These are phyloP conservation scores for Pristionchus mayeri DNA, from an alignment of 2,888 invertebrate genomes.

Conservation along the genomic window DNA sequence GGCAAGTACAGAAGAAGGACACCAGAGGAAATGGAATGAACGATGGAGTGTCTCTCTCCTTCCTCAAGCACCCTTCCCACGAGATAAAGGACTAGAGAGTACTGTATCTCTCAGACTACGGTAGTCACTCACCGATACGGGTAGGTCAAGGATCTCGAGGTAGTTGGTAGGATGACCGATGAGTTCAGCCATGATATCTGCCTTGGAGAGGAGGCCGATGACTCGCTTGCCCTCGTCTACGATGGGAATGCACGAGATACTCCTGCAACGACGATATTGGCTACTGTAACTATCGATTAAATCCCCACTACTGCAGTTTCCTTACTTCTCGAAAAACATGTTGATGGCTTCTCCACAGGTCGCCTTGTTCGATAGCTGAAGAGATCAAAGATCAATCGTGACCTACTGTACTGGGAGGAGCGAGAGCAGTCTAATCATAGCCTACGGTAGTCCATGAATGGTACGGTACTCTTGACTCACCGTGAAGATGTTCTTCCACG, in stretches of 20 bases:
- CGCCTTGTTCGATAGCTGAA: slow-evolving; percentile 44
- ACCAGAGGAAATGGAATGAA: not conserved
- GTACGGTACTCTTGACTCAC: slow-evolving; percentile 54
- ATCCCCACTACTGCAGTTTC: not conserved
- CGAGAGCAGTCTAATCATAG: no score
- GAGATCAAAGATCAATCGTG: not conserved
- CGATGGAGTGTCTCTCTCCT: not conserved
- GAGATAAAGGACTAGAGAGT: slow-evolving; percentile 8
- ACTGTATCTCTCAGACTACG: not conserved
- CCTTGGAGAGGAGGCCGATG: slow-evolving; percentile 62
- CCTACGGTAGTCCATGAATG: not conserved
- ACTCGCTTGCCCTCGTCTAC: slow-evolving; percentile 61
- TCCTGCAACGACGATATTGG: slow-evolving; percentile 48
- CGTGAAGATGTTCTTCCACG: slow-evolving; percentile 67
- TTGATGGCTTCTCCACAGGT: slow-evolving; percentile 62
- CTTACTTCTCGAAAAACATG: slow-evolving; percentile 61
- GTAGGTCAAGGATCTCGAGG: slow-evolving; percentile 62
- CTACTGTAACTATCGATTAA: slow-evolving; percentile 25
- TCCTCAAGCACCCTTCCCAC: not conserved
- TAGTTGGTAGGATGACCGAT: slow-evolving; percentile 63
- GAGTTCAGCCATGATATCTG: slow-evolving; percentile 66
- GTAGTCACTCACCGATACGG: slow-evolving; percentile 55
- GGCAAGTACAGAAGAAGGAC: slow-evolving; percentile 28
- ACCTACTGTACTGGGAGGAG: no score
- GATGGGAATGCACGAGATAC: slow-evolving; percentile 67